phyloP scores from a whole-genome alignment of 2,888 invertebrate species.

The Lottia scabra region DNA sequence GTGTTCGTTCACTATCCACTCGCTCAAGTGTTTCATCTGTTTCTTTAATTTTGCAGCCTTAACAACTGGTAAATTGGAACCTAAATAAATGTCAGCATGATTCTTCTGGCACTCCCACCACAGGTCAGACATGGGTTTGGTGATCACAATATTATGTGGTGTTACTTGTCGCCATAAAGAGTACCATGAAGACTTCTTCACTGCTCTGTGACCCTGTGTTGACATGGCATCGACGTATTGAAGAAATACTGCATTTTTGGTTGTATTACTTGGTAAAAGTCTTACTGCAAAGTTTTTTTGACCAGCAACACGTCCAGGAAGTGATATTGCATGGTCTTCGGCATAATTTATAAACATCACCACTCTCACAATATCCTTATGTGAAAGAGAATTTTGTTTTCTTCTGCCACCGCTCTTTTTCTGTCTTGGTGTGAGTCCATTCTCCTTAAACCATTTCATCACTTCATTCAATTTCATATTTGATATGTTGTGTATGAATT shows the following conservation, averaged over 20 bases:
- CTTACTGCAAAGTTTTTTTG: constrained; percentile 16
- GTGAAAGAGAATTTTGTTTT: too few species aligned
- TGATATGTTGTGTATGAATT: too few species aligned
- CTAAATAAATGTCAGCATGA: constrained; percentile 8
- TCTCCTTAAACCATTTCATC: too few species aligned
- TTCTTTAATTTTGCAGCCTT: neutral
- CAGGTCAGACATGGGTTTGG: constrained; percentile 25
- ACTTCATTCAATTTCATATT: too few species aligned
- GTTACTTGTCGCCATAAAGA: constrained; percentile 11
- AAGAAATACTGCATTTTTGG: constrained; percentile 10
- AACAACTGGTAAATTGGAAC: constrained; percentile 12
- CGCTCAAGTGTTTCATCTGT: constrained; percentile 7
- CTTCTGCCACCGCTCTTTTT: too few species aligned
- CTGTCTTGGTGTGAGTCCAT: too few species aligned
- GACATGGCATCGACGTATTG: constrained; percentile 1
- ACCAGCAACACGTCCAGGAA: constrained; percentile 26
- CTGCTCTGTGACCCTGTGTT: neutral
- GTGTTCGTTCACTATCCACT: constrained; percentile 14
- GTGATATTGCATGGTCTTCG: constrained; percentile 22
- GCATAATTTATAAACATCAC: constrained; percentile 26
- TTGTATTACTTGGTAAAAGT: constrained; percentile 10
- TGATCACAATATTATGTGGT: constrained; percentile 21
- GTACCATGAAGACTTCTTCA: neutral
- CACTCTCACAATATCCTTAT: too few species aligned
- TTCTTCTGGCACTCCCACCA: constrained; percentile 34